Base-by-base conservation (phyloP, 2,888 invertebrate genomes). In the Brachylomia viminalis region DNA sequence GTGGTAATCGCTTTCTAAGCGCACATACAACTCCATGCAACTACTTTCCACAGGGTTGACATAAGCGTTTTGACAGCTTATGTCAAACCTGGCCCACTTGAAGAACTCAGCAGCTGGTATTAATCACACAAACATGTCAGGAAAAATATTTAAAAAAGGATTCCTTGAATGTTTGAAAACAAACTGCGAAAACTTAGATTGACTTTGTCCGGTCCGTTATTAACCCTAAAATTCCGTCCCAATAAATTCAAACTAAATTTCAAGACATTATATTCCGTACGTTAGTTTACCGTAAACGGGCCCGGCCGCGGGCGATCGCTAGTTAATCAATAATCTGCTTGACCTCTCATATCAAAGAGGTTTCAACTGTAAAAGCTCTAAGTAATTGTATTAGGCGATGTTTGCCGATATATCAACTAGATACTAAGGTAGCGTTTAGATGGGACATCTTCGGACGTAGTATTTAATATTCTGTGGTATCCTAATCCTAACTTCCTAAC, bases 241-340 rank as follows among this genome's bases (percentile, higher is more conserved):
- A 75, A 79, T 64, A 74, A 56, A 75, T 83, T 83, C 49, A n/a
- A 75, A 56, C 71, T 56, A 69, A 75, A 82, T 58, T 56, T 58
- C 71, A 71, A 75, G 83, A 75, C 49, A 45, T 82, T 61, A 82
- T 77, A 82, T 54, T 58, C 42, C 58, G 27, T 61, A 68, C 69
- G 61, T 61, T 81, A 66, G 73, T 78, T 64, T 66, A 59, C 64
- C 68, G 68, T 72, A 61, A 68, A 78, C 85, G 77, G 72, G 74
- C 49, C 72, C 6, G 27, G 61, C 83, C 85, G 82, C 72, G 62
- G 84, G 82, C 84, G 64, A 76, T 82, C n/a, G 74, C 72, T 85
- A 67, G 85, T 85, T 84, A 82, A 86, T 85, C 85, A 84, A 85
- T 84, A 84, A 84, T 84, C 82, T 84, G 77, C 82, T 84, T 82